phyloP scores from a whole-genome alignment of 2,888 invertebrate species.

The Erynnis tages region DNA sequence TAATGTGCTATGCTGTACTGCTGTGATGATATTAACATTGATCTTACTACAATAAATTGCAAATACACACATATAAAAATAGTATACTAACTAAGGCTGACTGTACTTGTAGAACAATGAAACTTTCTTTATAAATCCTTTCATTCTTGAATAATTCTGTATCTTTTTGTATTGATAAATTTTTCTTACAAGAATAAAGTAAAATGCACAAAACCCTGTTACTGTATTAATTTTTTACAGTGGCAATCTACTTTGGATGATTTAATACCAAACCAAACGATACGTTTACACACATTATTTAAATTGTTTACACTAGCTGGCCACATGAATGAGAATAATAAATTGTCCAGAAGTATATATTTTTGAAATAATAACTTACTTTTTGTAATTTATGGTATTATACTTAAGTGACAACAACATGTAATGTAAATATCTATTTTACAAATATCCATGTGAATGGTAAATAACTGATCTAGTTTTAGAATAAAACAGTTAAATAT shows the following conservation, averaged over 20 bases:
- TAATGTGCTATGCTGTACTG: neutral
- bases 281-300: no score
- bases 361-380: slow-evolving; percentile 27
- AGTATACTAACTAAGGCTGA: slow-evolving; percentile 5
- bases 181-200: neutral
- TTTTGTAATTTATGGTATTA: slow-evolving; percentile 29
- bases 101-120: neutral
- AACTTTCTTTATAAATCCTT: neutral
- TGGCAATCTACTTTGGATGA: no score
- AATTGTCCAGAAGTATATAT: neutral
- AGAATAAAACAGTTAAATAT: slow-evolving; percentile 38
- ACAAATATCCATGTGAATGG: slow-evolving; percentile 31
- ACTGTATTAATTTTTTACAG: no score
- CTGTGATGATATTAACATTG: neutral
- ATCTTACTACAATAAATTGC: neutral
- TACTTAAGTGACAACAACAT: slow-evolving; percentile 22
- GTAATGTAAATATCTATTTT: slow-evolving; percentile 37
- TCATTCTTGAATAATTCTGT: neutral
- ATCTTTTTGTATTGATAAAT: neutral
- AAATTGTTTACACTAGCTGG: neutral
- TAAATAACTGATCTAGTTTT: slow-evolving; percentile 33
- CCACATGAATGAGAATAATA: neutral
- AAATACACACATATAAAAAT: neutral
- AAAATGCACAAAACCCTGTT: no score
- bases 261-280: no score